phyloP scores from a whole-genome alignment of 2,888 invertebrate genomes.

The Drosophila neotestacea region DNA sequence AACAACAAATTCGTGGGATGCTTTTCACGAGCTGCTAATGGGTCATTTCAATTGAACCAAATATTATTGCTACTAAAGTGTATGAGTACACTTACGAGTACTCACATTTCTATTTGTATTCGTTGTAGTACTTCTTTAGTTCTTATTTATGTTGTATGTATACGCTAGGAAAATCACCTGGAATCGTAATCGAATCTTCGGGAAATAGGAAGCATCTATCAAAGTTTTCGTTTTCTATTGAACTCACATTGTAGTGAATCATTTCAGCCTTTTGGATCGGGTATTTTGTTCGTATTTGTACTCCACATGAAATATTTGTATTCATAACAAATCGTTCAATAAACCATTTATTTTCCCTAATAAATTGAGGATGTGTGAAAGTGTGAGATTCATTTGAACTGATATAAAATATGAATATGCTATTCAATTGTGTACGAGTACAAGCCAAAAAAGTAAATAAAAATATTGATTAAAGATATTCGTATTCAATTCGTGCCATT shows the following conservation, averaged over 20 bases:
- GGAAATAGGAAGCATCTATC: slow-evolving; percentile 60
- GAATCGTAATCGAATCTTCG: slow-evolving; percentile 31
- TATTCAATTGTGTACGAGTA: slow-evolving; percentile 43
- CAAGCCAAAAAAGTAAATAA: neutral
- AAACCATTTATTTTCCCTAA: slow-evolving; percentile 53
- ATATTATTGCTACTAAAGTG: slow-evolving; percentile 39
- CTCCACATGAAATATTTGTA: slow-evolving; percentile 25
- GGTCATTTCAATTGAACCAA: slow-evolving; percentile 75
- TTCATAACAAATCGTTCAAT: slow-evolving; percentile 49
- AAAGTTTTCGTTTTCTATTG: slow-evolving; percentile 31
- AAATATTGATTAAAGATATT: slow-evolving; percentile 48
- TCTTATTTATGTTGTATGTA: slow-evolving; percentile 3
- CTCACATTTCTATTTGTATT: slow-evolving; percentile 18
- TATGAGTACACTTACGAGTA: slow-evolving; percentile 11
- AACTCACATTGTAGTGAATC: slow-evolving; percentile 41
- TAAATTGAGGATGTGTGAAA: slow-evolving; percentile 63
- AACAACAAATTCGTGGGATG: slow-evolving; percentile 55
- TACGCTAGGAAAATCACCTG: slow-evolving; percentile 40
- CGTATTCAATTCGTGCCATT: slow-evolving; percentile 27
- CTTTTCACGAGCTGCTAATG: slow-evolving; percentile 79
- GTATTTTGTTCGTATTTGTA: slow-evolving; percentile 10
- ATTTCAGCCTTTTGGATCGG: slow-evolving; percentile 2
- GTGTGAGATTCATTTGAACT: slow-evolving; percentile 51
- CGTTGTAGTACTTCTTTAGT: neutral
- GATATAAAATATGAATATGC: slow-evolving; percentile 54